Evolutionary conservation across 2,113 vertebrate genomes (phyloP), one percentile per base, ranked within the genome.

Genomic region (Cebus imitator): DNA sequence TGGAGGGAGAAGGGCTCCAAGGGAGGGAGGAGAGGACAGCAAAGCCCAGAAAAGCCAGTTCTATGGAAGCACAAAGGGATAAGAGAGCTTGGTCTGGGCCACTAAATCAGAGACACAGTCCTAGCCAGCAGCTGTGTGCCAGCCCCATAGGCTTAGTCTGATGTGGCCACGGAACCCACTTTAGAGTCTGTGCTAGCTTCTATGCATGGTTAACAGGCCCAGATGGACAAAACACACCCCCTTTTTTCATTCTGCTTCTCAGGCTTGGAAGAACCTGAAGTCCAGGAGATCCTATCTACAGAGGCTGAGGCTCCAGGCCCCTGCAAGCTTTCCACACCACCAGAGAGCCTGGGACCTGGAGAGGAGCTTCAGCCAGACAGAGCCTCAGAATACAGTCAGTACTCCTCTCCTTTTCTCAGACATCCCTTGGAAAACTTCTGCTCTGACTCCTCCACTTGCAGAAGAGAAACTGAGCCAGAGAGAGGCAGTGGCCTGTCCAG

Each of bases 301-400:
- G 89, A 84, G 0, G 8, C 6, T 3, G 66, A 20, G 1, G 9
- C 6, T 25, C 68, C 37, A 2, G 35, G 35, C 5, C 21, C 64
- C 35, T 57, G 16, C 0, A 68, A 89, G 10, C 82, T 35, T 21
- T 14, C 83, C 35, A 1, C 43, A 17, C 78, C 40, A 4, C 43
- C 32, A 2, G 58, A 35, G 23, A n/a, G 3, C 66, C 75, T 1
- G 68, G 73, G 35, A n/a, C 68, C 79, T 0, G 6, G 8, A 1
- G 75, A 93, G 45, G 78, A 82, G 58, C 27, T 37, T n/a, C 72
- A 13, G 11, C 57, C 4, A 0, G 86, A 97, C 35, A 58, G 64
- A 93, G 37, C 73, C 79, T 21, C 66, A 0, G 97, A 97, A 83
- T 91, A 58, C 40, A 66, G 98, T 98, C 6, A 97, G 98, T 96